A percentile compares a stretch with the other conserved stretches of the same genome.
phyloP scores from a whole-genome alignment of 2,113 vertebrate species.

The Hipposideros armiger region DNA sequence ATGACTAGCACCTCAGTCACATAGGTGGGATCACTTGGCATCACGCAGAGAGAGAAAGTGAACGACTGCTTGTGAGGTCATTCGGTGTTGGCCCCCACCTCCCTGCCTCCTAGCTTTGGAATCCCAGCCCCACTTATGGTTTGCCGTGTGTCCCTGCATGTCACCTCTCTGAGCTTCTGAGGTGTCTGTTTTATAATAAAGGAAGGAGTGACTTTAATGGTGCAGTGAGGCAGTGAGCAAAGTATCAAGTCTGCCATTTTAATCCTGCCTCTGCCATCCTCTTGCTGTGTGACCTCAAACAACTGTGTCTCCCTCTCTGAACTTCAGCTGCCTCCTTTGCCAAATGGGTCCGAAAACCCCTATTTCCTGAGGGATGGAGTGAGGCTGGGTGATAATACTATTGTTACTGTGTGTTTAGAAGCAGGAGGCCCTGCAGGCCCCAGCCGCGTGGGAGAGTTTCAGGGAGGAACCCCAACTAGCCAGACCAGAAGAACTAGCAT shows the following conservation, averaged over 20 bases:
- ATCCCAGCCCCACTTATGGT: neutral
- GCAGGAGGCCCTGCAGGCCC: constrained; percentile 65
- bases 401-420: neutral
- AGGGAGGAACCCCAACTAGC: constrained; percentile 80
- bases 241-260: neutral
- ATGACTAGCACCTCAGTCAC: constrained; percentile 70
- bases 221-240: neutral
- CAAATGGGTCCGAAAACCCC: neutral
- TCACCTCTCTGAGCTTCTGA: neutral
- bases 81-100: neutral
- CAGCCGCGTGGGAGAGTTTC: constrained; percentile 82
- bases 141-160: neutral
- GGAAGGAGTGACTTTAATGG: neutral
- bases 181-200: neutral
- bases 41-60: constrained; percentile 65
- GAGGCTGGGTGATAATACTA: neutral
- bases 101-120: neutral
- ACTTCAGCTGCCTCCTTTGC: neutral
- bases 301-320: constrained; percentile 17
- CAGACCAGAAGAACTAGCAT: constrained; percentile 73
- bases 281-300: neutral
- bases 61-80: constrained; percentile 42
- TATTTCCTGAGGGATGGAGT: neutral
- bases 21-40: constrained; percentile 43
- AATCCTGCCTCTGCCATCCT: neutral